Conservation (phyloP, 2,797 vertebrate species). For the Cercopithecus hamlyni region DNA sequence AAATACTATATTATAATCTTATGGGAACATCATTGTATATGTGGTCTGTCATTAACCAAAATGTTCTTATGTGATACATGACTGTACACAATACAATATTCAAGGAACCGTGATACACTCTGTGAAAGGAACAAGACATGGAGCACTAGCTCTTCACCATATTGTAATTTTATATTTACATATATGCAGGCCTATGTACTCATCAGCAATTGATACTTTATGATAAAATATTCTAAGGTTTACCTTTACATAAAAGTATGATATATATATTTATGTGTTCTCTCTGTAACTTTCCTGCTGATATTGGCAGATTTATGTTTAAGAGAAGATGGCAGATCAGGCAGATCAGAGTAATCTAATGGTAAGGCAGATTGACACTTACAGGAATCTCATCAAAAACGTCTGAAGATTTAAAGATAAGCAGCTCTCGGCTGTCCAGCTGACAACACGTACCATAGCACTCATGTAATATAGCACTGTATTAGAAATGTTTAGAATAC, state of each 20-base stretch:
- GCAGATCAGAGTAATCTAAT: too few relatives aligned
- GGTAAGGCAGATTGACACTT: not conserved
- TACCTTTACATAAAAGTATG: not conserved
- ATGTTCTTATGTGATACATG: not conserved
- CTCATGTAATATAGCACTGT: not conserved
- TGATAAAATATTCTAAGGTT: not conserved
- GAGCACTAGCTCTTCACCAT: not conserved
- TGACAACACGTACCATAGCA: too few relatives aligned
- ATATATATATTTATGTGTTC: not conserved
- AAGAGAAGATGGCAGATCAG: not conserved
- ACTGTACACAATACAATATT: not conserved
- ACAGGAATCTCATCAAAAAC: not conserved
- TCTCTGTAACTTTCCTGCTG: not conserved
- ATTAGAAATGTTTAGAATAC: not conserved
- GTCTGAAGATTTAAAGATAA: not conserved
- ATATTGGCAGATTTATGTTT: not conserved
- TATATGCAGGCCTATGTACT: not conserved
- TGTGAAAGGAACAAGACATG: not conserved
- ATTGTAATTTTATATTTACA: not conserved
- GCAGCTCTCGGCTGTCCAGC: not conserved
- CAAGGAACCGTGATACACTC: not conserved
- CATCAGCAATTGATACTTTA: not conserved
- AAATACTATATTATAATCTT: not conserved
- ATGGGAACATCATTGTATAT: not conserved
- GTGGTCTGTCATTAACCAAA: not conserved